Evolutionary conservation across 1,140 invertebrate species (phyloP), one percentile per base, ranked within the genome.

Genomic region (Trichonephila inaurata): DNA sequence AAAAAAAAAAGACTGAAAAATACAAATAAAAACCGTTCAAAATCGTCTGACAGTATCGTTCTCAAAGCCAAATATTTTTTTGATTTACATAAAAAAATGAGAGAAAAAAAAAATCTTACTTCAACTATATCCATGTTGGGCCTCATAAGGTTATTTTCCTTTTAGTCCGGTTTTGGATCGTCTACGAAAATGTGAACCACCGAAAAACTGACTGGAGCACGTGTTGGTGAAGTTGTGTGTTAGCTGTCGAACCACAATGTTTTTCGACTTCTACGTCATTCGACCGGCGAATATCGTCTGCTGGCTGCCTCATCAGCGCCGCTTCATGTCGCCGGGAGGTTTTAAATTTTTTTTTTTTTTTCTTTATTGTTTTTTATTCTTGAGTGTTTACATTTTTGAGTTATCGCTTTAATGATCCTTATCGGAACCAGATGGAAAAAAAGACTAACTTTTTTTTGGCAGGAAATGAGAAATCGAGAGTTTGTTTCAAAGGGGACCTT

Each of bases 251-350:
- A n/a, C 21, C n/a, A 10, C 66, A 12, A 8, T 24, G 66, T 24
- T 10, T 69, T 69, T 24, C 66, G n/a, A 51, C 66, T n/a, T n/a
- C 66, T 69, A 69, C 66, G 66, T 69, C 66, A 69, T 69, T 24
- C 66, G 66, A 14, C 66, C 66, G 66, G 66, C 66, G 66, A 69
- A 69, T 10, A 69, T 69, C 66, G 66, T 69, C 66, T 69, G 66
- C 66, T 69, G 66, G n/a, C 66, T 69, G 66, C 66, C n/a, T 69
- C 66, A 69, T 69, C 66, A 69, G 66, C 66, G 66, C 66, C 66
- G 66, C 66, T 69, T 24, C 24, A 69, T 69, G 66, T 69, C 66
- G 66, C 66, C 66, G 66, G 66, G 66, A 69, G 66, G n/a, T 28
- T 28, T 21, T 7, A 66, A 66, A n/a, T 24, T 24, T 69, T 69